Evolutionary conservation across 2,113 vertebrate species (phyloP).

Genomic region (Cinclus cinclus): DNA sequence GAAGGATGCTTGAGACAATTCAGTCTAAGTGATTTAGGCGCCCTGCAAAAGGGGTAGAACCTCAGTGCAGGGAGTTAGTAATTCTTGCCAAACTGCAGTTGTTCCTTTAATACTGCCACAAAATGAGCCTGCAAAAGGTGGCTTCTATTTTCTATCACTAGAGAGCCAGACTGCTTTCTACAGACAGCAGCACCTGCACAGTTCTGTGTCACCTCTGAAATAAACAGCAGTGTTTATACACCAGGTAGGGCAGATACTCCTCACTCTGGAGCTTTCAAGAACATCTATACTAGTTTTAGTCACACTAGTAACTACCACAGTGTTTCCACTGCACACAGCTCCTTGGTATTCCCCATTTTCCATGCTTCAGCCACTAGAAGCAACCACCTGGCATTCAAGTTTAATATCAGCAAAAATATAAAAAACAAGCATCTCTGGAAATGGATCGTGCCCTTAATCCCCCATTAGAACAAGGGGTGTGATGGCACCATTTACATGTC

Average conservation of each 20-base stretch:
- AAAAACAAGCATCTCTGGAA: neutral
- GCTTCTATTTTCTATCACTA: neutral
- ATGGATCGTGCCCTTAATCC: neutral
- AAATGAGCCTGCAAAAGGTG: neutral
- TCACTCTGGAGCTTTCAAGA: neutral
- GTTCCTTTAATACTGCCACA: neutral
- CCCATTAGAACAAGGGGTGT: neutral
- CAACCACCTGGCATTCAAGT: neutral
- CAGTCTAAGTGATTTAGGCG: neutral
- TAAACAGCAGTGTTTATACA: neutral
- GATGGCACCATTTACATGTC: accelerated
- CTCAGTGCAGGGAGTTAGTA: neutral
- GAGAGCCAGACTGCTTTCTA: neutral
- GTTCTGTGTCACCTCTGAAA: neutral
- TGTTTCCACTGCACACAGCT: neutral
- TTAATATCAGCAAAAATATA: neutral
- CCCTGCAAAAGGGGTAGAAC: neutral
- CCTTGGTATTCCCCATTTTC: neutral
- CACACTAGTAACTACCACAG: neutral
- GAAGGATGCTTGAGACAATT: neutral
- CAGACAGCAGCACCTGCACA: neutral
- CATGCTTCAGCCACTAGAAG: neutral
- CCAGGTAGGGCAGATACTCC: neutral
- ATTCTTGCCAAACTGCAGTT: neutral
- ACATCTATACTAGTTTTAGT: neutral